A percentile compares a stretch with the other conserved stretches of the same genome.
Evolutionary conservation across 2,113 vertebrate species (phyloP).

Genomic region (Tor tambroides): DNA sequence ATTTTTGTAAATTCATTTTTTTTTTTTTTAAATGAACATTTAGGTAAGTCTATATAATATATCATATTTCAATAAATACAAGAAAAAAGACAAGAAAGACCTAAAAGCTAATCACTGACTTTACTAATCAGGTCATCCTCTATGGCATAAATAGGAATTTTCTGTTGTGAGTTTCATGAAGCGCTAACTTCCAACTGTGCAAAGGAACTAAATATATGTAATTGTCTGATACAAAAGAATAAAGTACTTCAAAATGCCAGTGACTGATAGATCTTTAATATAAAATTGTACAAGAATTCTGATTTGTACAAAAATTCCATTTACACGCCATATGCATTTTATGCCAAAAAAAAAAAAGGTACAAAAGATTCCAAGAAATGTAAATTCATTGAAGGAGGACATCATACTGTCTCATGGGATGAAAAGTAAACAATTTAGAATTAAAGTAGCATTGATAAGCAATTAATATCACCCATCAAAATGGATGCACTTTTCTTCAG

Average conservation of each 20-base stretch:
- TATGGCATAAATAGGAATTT: not conserved
- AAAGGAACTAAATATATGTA: not conserved
- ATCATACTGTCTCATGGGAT: slow-evolving; percentile 75
- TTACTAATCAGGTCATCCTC: too few species aligned
- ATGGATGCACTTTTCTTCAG: slow-evolving; percentile 71
- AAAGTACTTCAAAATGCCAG: slow-evolving; percentile 69
- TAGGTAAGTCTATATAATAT: not conserved
- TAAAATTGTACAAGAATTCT: slow-evolving; percentile 99
- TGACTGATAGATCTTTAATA: slow-evolving; percentile 99
- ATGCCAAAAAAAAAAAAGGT: slow-evolving; percentile 92
- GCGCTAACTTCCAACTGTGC: not conserved
- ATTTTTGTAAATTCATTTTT: not conserved
- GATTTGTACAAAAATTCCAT: slow-evolving; percentile 99
- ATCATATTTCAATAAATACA: not conserved
- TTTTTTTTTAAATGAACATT: not conserved
- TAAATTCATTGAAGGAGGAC: slow-evolving; percentile 65
- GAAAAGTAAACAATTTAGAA: slow-evolving; percentile 74
- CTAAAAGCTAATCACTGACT: not conserved
- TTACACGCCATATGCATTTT: slow-evolving; percentile 99
- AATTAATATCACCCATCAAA: slow-evolving; percentile 79
- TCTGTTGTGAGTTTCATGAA: not conserved
- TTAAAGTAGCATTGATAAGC: slow-evolving; percentile 87
- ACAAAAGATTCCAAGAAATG: slow-evolving; percentile 88
- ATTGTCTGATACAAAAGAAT: not conserved
- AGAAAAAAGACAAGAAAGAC: not conserved